Evolutionary conservation across 2,888 invertebrate genomes (phyloP).

Genomic region (Halocaridina rubra): DNA sequence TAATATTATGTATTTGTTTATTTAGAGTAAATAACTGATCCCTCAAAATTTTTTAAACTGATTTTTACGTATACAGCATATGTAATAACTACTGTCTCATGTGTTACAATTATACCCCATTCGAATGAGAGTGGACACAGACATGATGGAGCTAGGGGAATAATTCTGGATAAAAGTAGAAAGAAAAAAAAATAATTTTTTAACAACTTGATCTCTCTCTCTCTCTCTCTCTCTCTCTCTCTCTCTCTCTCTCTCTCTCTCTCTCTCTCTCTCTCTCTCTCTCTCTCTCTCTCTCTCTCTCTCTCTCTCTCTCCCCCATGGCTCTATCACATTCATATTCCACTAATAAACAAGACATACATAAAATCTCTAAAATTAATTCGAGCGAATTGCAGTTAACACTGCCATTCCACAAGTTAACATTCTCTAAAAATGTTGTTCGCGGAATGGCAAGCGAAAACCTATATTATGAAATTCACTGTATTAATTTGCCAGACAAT

Average conservation of each 20-base stretch:
- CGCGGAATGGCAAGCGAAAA: neutral
- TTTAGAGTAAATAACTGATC: too few species aligned
- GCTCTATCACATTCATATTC: neutral
- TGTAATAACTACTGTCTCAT: neutral
- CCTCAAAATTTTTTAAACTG: neutral
- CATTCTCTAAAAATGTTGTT: neutral
- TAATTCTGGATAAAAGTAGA: neutral
- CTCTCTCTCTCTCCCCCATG: neutral
- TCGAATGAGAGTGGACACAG: too few species aligned
- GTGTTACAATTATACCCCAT: too few species aligned
- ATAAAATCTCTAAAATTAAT: too few species aligned
- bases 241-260: too few species aligned
- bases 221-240: neutral
- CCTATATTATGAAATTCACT: slow-evolving; percentile 10
- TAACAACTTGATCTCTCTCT: neutral
- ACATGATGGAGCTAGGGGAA: neutral
- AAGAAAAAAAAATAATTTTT: neutral
- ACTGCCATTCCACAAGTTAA: neutral
- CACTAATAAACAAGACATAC: too few species aligned
- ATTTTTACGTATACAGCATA: neutral
- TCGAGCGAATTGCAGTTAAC: too few species aligned
- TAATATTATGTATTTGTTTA: too few species aligned
- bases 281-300: neutral
- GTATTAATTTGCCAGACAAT: slow-evolving; percentile 19
- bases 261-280: neutral